These are phyloP conservation scores for Gnatocerus cornutus DNA, from an alignment of 2,888 invertebrate species.

Conservation along the genomic window DNA sequence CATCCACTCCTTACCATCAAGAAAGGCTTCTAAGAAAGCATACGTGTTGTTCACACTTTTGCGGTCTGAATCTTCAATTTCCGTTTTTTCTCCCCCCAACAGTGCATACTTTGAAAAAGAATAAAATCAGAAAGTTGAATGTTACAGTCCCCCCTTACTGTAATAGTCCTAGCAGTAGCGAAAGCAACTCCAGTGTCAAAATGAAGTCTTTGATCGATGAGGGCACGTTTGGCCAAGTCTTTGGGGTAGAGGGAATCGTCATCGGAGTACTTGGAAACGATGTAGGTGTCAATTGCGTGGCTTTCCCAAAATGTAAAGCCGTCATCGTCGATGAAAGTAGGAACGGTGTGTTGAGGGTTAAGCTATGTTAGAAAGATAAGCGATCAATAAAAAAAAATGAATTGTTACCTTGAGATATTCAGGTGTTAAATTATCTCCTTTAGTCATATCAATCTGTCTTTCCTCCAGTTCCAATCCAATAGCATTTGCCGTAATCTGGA, in stretches of 20 bases:
- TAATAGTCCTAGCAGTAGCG: neutral
- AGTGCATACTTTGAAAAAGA: neutral
- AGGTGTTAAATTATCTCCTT: constrained; percentile 23
- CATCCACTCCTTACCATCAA: constrained; percentile 71
- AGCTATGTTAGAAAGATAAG: constrained; percentile 62
- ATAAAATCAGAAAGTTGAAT: neutral
- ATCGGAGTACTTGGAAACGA: constrained; percentile 74
- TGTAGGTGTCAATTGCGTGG: constrained; percentile 73
- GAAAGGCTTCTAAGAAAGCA: constrained; percentile 70
- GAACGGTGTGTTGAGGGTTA: constrained; percentile 74
- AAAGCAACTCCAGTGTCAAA: constrained; percentile 67
- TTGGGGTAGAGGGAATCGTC: constrained; percentile 74
- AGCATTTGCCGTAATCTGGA: constrained; percentile 32
- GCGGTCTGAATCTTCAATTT: neutral
- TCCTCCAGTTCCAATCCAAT: constrained; percentile 17
- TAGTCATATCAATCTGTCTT: constrained; percentile 64
- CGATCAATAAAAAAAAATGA: no score
- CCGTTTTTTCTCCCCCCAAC: neutral
- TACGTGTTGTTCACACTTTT: constrained; percentile 66
- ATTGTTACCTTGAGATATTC: constrained; percentile 22
- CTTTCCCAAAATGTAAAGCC: constrained; percentile 75
- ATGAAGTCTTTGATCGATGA: constrained; percentile 74
- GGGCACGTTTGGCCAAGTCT: constrained; percentile 72
- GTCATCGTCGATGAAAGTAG: constrained; percentile 73
- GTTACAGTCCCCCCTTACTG: neutral